Conservation (phyloP, 2,113 vertebrate species). For the Proteles cristata region DNA sequence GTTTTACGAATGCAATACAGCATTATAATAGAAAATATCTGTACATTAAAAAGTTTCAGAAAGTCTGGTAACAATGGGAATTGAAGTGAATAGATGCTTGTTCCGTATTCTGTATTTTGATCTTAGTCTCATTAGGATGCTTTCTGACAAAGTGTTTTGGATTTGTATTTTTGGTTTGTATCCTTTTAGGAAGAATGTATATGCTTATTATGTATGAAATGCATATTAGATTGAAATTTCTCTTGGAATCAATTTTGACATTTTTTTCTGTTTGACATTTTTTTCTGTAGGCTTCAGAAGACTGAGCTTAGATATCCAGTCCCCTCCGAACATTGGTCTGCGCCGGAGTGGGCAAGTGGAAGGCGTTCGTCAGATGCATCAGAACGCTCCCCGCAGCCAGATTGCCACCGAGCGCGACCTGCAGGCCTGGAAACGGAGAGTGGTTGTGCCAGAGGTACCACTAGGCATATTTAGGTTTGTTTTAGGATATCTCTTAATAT, state of each 20-base stretch:
- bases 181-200: background rate
- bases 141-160: background rate
- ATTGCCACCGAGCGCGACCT: slow-evolving; percentile 96
- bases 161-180: background rate
- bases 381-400: slow-evolving; percentile 96
- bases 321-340: slow-evolving; percentile 95
- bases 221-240: background rate
- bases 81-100: background rate
- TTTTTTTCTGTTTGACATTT: background rate
- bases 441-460: slow-evolving; percentile 95
- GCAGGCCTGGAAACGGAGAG: slow-evolving; percentile 95
- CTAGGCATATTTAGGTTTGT: slow-evolving; percentile 90
- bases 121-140: background rate
- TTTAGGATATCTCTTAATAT: slow-evolving; percentile 57
- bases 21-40: background rate
- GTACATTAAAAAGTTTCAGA: background rate
- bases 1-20: background rate
- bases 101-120: background rate
- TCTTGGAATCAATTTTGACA: slow-evolving; percentile 14
- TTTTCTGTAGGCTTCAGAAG: slow-evolving; percentile 89
- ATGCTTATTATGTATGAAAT: background rate
- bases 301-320: slow-evolving; percentile 92
- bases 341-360: slow-evolving; percentile 97
- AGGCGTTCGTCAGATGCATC: slow-evolving; percentile 97
- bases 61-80: background rate